Conservation (phyloP, 1,140 invertebrate species). For the Ephestia elutella region DNA sequence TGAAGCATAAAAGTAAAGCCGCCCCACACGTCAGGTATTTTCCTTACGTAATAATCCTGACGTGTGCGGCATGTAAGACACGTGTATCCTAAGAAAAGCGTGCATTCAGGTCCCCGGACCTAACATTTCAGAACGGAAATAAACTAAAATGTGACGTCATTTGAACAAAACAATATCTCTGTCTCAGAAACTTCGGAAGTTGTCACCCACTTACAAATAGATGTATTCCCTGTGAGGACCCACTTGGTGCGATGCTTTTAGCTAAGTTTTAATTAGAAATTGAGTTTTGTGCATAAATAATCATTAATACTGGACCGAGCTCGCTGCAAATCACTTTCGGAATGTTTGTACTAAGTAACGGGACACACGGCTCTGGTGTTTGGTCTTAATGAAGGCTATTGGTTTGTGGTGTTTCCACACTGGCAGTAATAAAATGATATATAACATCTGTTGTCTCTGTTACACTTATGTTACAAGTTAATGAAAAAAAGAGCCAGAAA, state of each 20-base stretch:
- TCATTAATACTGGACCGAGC: constrained; percentile 13
- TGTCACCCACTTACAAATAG: neutral
- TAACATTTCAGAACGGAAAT: neutral
- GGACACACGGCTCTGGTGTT: neutral
- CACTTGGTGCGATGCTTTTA: neutral
- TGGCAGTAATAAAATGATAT: no score
- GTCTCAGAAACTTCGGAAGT: neutral
- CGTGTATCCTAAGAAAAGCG: no score
- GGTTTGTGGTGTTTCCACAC: no score
- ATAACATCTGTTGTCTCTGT: no score
- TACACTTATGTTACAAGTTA: no score
- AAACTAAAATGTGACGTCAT: neutral
- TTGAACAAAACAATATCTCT: neutral
- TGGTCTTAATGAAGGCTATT: neutral
- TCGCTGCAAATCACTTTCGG: constrained; percentile 9
- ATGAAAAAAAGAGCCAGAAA: no score
- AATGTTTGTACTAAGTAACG: constrained; percentile 9
- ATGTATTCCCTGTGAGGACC: neutral
- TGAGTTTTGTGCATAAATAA: constrained; percentile 14
- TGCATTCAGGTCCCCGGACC: no score
- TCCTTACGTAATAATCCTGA: no score
- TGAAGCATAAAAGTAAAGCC: no score
- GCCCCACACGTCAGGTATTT: no score
- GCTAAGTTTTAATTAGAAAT: constrained; percentile 19
- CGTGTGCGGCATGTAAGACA: no score